Evolutionary conservation across 2,113 vertebrate genomes (phyloP).

Genomic region (Gavialis gangeticus): DNA sequence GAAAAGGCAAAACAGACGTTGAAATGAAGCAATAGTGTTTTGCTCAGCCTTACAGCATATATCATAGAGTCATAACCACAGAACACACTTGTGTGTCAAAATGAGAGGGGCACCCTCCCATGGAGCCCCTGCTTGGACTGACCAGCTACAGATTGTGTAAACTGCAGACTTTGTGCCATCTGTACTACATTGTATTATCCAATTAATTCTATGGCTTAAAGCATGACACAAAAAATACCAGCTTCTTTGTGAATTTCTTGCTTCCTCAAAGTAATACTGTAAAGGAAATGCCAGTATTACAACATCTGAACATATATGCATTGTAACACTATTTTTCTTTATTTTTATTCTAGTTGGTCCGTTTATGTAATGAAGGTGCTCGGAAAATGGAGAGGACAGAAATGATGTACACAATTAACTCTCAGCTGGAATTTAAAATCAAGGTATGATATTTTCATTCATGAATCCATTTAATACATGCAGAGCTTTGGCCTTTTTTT

Average conservation of each 20-base stretch:
- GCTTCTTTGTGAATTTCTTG: background rate
- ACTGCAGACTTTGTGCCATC: background rate
- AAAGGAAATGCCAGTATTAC: background rate
- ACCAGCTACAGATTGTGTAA: background rate
- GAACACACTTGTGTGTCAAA: background rate
- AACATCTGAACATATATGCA: rapidly evolving
- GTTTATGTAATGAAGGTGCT: constrained; percentile 96
- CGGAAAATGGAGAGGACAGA: constrained; percentile 97
- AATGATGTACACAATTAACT: constrained; percentile 99
- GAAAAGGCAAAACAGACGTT: no score
- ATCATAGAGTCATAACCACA: background rate
- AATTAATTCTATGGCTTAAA: rapidly evolving
- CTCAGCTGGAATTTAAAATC: constrained; percentile 97
- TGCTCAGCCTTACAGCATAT: no score
- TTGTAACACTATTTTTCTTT: background rate
- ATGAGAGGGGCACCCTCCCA: background rate
- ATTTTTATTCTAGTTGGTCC: constrained; percentile 85
- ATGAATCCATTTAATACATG: constrained; percentile 23
- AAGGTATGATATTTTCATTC: constrained; percentile 83
- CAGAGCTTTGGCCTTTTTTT: constrained; percentile 26
- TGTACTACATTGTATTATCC: background rate
- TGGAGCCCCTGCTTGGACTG: background rate
- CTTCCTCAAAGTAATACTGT: background rate
- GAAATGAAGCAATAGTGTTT: no score
- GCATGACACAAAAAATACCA: background rate